Base-by-base conservation (phyloP, 2,797 vertebrate genomes). In the Sebastes cheni region DNA sequence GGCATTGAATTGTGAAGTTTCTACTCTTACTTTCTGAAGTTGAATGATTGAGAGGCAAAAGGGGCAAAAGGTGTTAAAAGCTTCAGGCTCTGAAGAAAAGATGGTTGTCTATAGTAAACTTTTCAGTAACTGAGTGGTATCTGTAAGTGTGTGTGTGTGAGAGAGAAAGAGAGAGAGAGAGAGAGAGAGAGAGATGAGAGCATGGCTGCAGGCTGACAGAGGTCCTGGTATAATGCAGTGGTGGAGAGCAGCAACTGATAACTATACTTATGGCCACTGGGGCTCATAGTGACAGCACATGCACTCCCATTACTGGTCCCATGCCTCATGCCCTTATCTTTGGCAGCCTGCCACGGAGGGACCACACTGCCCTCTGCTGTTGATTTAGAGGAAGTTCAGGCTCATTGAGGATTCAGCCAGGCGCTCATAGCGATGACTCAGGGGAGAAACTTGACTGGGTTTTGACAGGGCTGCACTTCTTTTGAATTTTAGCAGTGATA, bases 201-300 rank as follows among this genome's bases (percentile, higher is more conserved):
- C 77, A 79, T 84, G 92, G 89, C 93, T 91, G 87, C 74, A 86
- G 93, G 92, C 92, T 95, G 95, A 95, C 95, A 95, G 95, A 95
- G 94, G 94, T 95, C 94, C 93, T 93, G 90, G 87, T 95, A 95
- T 96, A 96, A 95, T 96, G 94, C 96, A 95, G 93, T 96, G 94
- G 91, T 89, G 89, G 91, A 94, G 93, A 92, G 93, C 91, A 92
- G 93, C 91, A 69, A 92, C 93, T 95, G 94, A 95, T 94, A 95
- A 95, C 95, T 95, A 93, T 96, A 95, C 95, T 95, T 95, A 96
- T 95, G 93, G 94, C 94, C 92, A 92, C 92, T 91, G 91, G 93
- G 93, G 94, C 95, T 95, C 92, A 90, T 94, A 95, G 94, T 96
- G 95, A 96, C 95, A 95, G 94, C 94, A 95, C 95, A 95, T 95